These are phyloP conservation scores for Microtus oregoni DNA, from an alignment of 2,113 vertebrate species.

Conservation along the genomic window DNA sequence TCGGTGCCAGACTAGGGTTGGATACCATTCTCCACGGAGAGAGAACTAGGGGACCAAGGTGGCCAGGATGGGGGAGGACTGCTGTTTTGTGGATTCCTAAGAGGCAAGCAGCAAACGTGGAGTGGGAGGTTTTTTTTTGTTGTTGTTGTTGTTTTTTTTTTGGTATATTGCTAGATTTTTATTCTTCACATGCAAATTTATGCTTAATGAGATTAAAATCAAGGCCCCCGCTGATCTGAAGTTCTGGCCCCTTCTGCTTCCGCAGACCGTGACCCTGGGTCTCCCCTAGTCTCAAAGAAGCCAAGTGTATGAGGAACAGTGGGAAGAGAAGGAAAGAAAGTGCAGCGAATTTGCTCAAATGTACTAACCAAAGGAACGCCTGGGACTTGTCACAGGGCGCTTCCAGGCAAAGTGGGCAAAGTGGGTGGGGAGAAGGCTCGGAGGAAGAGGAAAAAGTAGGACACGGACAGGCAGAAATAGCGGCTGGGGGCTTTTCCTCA, in stretches of 20 bases:
- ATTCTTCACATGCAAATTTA: background rate
- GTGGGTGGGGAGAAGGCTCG: background rate
- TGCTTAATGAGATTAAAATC: conserved; percentile 57
- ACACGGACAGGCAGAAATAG: background rate
- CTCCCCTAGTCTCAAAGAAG: background rate
- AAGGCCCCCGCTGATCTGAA: background rate
- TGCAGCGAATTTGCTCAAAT: background rate
- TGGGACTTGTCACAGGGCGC: background rate
- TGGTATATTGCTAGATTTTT: background rate
- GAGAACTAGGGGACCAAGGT: background rate
- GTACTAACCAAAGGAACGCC: background rate
- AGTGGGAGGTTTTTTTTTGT: too few relatives aligned
- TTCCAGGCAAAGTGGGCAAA: background rate
- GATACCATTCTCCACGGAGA: background rate
- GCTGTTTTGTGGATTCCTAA: background rate
- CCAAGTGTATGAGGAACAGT: background rate
- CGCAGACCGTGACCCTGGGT: background rate
- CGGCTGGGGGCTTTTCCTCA: background rate
- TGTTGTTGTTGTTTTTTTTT: too few relatives aligned
- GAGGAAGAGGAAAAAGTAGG: background rate
- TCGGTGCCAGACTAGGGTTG: background rate
- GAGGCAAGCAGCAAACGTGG: background rate
- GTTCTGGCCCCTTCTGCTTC: background rate
- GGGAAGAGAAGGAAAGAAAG: background rate
- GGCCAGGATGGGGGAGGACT: background rate